Base-by-base conservation (phyloP, 92 coral and sea anemone genomes). In the Galaxea fascicularis region DNA sequence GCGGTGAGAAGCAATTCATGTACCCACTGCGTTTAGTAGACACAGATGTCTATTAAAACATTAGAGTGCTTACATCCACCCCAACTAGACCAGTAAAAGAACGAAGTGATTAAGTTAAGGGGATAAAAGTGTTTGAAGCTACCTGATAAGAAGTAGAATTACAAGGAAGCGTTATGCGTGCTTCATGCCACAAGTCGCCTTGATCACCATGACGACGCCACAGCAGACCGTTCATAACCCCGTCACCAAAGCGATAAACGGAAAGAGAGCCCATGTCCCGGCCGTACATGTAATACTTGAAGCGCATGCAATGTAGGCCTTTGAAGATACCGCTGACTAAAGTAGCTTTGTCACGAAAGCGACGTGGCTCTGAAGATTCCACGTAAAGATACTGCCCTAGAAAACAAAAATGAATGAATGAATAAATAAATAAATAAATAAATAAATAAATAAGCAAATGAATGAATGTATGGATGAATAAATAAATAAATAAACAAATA, bases 361-460 rank as follows among this genome's bases (percentile, higher is more conserved):
- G 71, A 16, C 94, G 89, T 24, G 99, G 99, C 76, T 88, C 95
- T 0, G 99, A 97, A 26, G 99, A 87, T 85, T 97, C 99, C 17
- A 94, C 94, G 80, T 90, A 97, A 26, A 92, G 94, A 60, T 97
- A 97, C 8, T 89, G 89, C 44, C 96, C 99, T 92, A 65, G 60
- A 27, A 63, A 10, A 26, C 62, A 35, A 8, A 30, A 31, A 30
- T 2, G 24, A 20, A 16, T 18, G 15, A 45, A 39, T 10, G 9
- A 28, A 7, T 2, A 25, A 13, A 14, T 25, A 54, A 49, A 49
- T 15, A 49, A 12, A 49, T 15, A 15, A 49, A 9, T 49, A 49
- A 3, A 49, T 11, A 15, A 49, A 49, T 49, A 5, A 11, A 49
- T 3, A 49, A 6, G 41, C 41, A 2, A n/a, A n/a, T n/a, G n/a